Evolutionary conservation across 2,888 invertebrate species (phyloP).

Genomic region (Stomorhina lunata): DNA sequence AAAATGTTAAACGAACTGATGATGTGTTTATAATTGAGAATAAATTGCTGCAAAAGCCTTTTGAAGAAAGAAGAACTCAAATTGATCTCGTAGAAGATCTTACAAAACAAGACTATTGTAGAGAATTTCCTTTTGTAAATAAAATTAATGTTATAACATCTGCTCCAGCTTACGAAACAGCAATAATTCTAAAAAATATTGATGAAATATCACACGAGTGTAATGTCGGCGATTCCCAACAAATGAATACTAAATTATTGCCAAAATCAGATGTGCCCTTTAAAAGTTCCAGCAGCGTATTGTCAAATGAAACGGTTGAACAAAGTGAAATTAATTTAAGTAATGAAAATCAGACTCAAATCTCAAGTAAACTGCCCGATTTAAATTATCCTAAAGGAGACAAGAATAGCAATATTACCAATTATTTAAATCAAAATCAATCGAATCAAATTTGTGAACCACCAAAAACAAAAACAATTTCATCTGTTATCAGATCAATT

Average conservation of each 20-base stretch:
- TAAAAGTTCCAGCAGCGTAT: background rate
- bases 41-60: slow-evolving; percentile 29
- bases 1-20: background rate
- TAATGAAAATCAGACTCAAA: background rate
- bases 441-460: background rate
- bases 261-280: background rate
- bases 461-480: slow-evolving; percentile 22
- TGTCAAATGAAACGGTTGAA: background rate
- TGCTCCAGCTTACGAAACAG: background rate
- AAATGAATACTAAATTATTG: background rate
- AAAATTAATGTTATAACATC: slow-evolving; percentile 51
- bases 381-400: background rate
- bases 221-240: background rate
- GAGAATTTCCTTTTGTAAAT: slow-evolving; percentile 1
- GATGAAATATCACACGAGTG: background rate
- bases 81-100: background rate
- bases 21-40: slow-evolving; percentile 37
- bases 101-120: background rate
- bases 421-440: background rate
- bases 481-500: slow-evolving; percentile 76
- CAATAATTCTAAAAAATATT: background rate
- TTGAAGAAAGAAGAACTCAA: background rate
- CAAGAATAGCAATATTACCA: background rate
- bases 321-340: background rate
- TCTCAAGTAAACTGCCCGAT: background rate